Conservation (phyloP, 2,797 vertebrate species). For the Acanthornis magna region DNA sequence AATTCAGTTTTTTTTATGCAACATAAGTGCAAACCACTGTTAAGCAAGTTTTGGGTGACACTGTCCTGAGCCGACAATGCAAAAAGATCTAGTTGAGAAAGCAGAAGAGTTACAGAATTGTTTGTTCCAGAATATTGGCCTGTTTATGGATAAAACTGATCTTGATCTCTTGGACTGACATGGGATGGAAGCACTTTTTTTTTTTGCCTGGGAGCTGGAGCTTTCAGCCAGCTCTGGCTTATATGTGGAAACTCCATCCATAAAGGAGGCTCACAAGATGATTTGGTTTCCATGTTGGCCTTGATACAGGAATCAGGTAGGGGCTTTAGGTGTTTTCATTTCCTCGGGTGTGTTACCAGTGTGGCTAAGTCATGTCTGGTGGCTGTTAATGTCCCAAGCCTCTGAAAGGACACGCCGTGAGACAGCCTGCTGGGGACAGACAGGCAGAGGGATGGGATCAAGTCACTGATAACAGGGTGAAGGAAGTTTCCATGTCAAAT, state of each 20-base stretch:
- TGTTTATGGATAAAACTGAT: not conserved
- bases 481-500: slow-evolving; percentile 16
- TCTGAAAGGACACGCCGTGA: not conserved
- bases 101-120: not conserved
- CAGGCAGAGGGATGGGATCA: not conserved
- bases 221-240: not conserved
- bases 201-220: not conserved
- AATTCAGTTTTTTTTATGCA: not conserved
- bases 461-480: not conserved
- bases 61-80: not conserved
- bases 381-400: not conserved
- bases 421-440: not conserved
- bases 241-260: not conserved
- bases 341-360: not conserved
- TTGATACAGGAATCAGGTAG: not conserved
- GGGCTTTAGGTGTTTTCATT: not conserved
- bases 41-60: not conserved
- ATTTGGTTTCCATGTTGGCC: not conserved
- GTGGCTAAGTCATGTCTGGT: not conserved
- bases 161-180: not conserved
- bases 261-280: not conserved
- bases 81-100: not conserved
- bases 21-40: not conserved
- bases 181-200: not conserved
- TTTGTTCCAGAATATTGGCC: not conserved